Base-by-base conservation (phyloP, 2,113 vertebrate species). In the Sinocyclocheilus anshuiensis region DNA sequence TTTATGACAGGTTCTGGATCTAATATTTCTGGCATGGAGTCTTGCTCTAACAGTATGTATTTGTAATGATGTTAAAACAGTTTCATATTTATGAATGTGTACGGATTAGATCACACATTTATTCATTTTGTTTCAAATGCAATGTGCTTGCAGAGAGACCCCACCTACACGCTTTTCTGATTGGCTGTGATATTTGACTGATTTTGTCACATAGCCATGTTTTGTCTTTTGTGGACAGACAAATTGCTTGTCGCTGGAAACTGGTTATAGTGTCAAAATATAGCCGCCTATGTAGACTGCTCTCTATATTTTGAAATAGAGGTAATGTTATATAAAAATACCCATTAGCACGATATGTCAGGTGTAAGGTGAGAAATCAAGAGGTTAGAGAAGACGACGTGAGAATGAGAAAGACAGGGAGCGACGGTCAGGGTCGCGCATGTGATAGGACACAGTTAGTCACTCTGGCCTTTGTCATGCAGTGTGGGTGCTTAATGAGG, bases 401-500 rank as follows among this genome's bases (percentile, higher is more conserved):
- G 67, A 78, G 55, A 78, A 6, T 33, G 42, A 24, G 83, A 33
- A 42, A 79, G 26, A 53, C 39, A 24, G 16, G 76, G 22, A 65
- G 83, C 20, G 22, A 71, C 4, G 77, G 74, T 24, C 45, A 9
- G 59, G 78, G 55, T 82, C 74, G 85, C 29, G 10, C 57, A 29
- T 86, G 69, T 59, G 15, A 77, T 59, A 76, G 87, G 85, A 89
- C 69, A 81, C 83, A 6, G 88, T 92, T 92, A 90, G 91, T 93
- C 92, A 93, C 90, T 85, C 78, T 81, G 90, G 75, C 88, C 90
- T 91, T 91, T 92, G 88, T 88, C 88, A 88, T 89, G 85, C 79
- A 77, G 84, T 81, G 61, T 75, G 84, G 90, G 91, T 91, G 91
- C 92, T 91, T 94, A 93, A 95, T 93, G 92, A 94, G 92, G 93